Evolutionary conservation across 2,888 invertebrate genomes (phyloP), one percentile per base, ranked within the genome.

Genomic region (Gymnosoma rotundatum): DNA sequence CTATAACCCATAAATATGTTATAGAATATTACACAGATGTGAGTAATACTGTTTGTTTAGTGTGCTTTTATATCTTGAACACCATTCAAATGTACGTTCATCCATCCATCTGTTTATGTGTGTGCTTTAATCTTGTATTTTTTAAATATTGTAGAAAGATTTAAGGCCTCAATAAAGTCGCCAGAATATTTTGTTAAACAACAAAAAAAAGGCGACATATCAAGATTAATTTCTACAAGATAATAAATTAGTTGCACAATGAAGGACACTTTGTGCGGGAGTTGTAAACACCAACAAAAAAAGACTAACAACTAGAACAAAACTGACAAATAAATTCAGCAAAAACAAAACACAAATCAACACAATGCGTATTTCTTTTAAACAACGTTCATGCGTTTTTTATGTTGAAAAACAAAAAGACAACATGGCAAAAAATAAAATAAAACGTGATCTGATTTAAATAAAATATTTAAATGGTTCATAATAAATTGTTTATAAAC

Each of bases 211-310:
- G 63, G 79, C 82, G 81, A 87, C 84, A 86, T 81, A 85, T 87
- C 86, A 86, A 85, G 87, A 87, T 86, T 85, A 85, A 86, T 83
- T 86, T 84, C 81, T 73, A 83, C 78, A 83, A 83, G 84, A 87
- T 84, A 84, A 85, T 87, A 86, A 84, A 85, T 84, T 86, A 84
- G 84, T 84, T 84, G 64, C 74, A 78, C 79, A 83, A 73, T 78
- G 32, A 79, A 83, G 74, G 69, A 80, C 78, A 80, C 32, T 85
- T 73, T 76, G 85, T 85, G 67, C 63, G 82, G 83, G 64, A 64
- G 79, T 85, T 48, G 64, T 20, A 73, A 56, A 63, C 66, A 56
- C 32, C 67, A 61, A 48, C 36, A 60, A 67, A 50, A 58, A 16
- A 42, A 69, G 69, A 54, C 61, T 67, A 50, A 64, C 72, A 79